Conservation (phyloP, 2,888 invertebrate species). For the Dendrolimus houi region DNA sequence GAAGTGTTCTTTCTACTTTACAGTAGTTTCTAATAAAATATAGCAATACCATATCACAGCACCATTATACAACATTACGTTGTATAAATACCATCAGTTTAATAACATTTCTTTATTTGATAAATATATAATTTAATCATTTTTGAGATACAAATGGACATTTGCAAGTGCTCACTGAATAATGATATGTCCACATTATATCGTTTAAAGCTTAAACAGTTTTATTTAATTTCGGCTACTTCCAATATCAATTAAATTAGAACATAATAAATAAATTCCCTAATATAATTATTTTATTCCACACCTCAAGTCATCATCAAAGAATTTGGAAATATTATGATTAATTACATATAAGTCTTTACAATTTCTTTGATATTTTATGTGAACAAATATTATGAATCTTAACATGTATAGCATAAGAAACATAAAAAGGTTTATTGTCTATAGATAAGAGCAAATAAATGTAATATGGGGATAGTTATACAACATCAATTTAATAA, state of each 20-base stretch:
- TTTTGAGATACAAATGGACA: constrained; percentile 29
- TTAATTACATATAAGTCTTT: background rate
- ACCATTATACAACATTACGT: constrained; percentile 44
- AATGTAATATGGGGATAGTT: constrained; percentile 31
- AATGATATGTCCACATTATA: constrained; percentile 55
- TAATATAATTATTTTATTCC: background rate
- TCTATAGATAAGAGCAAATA: constrained; percentile 37
- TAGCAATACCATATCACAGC: constrained; percentile 60
- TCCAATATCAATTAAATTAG: background rate
- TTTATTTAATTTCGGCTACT: constrained; percentile 10
- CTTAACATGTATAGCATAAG: constrained; percentile 22
- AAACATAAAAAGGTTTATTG: constrained; percentile 21
- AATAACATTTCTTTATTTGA: constrained; percentile 32
- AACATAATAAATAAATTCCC: background rate
- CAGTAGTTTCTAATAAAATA: constrained; percentile 34
- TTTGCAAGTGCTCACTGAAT: constrained; percentile 33
- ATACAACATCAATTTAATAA: constrained; percentile 43
- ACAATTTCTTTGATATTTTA: background rate
- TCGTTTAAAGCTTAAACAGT: constrained; percentile 50
- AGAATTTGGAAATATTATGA: background rate
- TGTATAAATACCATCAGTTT: constrained; percentile 32
- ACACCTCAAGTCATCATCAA: background rate
- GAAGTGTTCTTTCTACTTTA: constrained; percentile 27
- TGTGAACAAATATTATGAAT: constrained; percentile 12
- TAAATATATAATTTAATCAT: constrained; percentile 21